Conservation (phyloP, 2,113 vertebrate genomes). For the Microtus oregoni region DNA sequence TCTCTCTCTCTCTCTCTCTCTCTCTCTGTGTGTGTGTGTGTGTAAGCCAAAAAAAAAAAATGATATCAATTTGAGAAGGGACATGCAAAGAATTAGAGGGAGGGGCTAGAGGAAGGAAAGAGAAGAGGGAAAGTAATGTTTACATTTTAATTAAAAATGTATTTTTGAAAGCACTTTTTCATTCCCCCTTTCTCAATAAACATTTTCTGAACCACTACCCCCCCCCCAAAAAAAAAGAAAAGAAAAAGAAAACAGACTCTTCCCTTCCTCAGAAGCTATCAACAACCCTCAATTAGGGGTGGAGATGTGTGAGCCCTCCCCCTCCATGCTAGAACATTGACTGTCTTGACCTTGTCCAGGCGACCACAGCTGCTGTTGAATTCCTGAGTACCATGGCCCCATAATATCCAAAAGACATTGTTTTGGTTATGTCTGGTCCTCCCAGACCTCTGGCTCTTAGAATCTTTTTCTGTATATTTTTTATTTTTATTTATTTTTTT, state of each 20-base stretch:
- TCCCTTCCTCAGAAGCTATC: background rate
- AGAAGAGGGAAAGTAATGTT: background rate
- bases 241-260: background rate
- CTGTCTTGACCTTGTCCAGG: background rate
- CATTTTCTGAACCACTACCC: background rate
- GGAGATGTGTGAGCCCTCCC: background rate
- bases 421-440: background rate
- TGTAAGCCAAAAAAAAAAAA: background rate
- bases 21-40: background rate
- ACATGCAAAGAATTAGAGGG: background rate
- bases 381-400: background rate
- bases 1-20: no score
- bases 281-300: background rate
- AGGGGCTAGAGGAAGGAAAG: background rate
- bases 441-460: background rate
- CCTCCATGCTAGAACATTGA: background rate
- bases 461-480: background rate
- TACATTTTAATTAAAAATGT: background rate
- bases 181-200: background rate
- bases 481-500: no score
- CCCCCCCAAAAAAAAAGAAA: background rate
- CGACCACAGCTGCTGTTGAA: no score
- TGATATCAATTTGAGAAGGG: background rate
- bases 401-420: background rate
- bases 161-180: background rate